phyloP scores from a whole-genome alignment of 2,888 invertebrate genomes.

The Cephus pygmeus region DNA sequence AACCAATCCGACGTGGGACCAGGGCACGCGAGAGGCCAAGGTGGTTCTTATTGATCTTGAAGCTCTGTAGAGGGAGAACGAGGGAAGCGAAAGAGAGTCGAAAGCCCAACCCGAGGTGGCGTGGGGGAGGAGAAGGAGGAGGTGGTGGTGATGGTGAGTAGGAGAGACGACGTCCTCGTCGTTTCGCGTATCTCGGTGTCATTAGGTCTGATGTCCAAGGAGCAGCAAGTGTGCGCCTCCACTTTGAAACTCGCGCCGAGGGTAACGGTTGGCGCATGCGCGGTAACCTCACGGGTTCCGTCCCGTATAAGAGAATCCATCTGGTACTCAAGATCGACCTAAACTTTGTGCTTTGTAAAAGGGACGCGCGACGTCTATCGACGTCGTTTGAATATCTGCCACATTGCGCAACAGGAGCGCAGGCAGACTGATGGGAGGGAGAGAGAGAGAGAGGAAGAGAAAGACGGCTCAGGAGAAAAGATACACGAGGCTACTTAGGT shows the following conservation, averaged over 20 bases:
- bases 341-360: not conserved
- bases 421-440: constrained; percentile 3
- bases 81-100: constrained; percentile 13
- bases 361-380: not conserved
- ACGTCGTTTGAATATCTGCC: not conserved
- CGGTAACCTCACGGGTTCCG: not conserved
- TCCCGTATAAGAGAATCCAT: not conserved
- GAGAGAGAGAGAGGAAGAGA: constrained; percentile 35
- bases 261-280: not conserved
- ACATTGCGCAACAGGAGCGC: not conserved
- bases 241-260: not conserved
- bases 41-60: constrained; percentile 47
- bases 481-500: not conserved
- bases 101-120: constrained; percentile 5
- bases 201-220: not conserved
- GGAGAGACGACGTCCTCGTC: not conserved
- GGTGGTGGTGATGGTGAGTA: not conserved
- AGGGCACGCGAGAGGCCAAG: constrained; percentile 30
- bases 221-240: not conserved
- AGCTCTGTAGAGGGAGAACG: constrained; percentile 15
- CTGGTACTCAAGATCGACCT: not conserved
- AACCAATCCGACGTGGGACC: constrained; percentile 9
- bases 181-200: not conserved
- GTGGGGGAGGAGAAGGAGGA: too few species aligned
- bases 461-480: constrained; percentile 11